Evolutionary conservation across 1,140 invertebrate genomes (phyloP), one percentile per base, ranked within the genome.

Genomic region (Brachystomella parvula): DNA sequence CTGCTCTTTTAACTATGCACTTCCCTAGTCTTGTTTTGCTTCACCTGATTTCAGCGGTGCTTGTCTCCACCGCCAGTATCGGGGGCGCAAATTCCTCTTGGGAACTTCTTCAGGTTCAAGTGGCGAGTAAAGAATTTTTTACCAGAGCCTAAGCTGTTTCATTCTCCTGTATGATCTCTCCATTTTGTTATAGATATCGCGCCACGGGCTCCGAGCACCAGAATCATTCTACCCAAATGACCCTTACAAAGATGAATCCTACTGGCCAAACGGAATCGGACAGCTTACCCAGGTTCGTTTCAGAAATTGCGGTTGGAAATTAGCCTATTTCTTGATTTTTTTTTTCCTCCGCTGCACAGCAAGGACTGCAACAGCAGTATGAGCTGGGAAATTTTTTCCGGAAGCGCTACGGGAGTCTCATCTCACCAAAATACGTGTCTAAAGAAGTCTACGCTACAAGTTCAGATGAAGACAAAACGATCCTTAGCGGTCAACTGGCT

Each of bases 181-280:
- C 29, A 19, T 9, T 6, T 12, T 30, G 6, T 47, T 47, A 39
- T 65, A 84, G 79, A 71, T 90, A 24, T 89, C 80, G 75, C 80
- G 90, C 63, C 92, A 95, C 81, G 91, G 91, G 31, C 90, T 92
- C 75, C 81, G 91, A 67, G 89, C 87, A 28, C 89, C 90, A 0
- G 77, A 89, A 1, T 74, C 81, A 49, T 77, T 83, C 0, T 93
- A 90, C 76, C 87, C 88, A 0, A 89, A 78, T 28, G 90, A 94
- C 79, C 87, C 87, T 1, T 87, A 86, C 75, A 79, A 80, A 26
- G 82, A 87, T 75, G 77, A 79, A 61, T 82, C 81, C 12, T 78
- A 79, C 49, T 93, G 90, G 90, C 84, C 87, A 3, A 84, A 84
- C 21, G 87, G 85, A 68, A 87, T 84, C 78, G 89, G 89, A 12